Conservation (phyloP, 2,888 invertebrate genomes). For the Bellardia bayeri region DNA sequence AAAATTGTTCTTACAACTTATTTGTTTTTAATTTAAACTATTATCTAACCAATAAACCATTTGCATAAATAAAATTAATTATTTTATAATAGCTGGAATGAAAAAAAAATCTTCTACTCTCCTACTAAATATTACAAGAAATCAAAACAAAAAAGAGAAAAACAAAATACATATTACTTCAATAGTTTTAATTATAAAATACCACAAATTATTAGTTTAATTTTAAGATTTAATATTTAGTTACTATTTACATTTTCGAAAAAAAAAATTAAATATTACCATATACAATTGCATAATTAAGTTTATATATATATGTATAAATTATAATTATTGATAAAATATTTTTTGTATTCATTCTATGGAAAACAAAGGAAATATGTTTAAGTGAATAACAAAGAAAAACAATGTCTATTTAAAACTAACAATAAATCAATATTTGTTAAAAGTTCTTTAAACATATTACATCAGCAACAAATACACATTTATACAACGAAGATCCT, state of each 20-base stretch:
- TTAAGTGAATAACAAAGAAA: slow-evolving; percentile 30
- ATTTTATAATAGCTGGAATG: not conserved
- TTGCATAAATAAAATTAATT: slow-evolving; percentile 24
- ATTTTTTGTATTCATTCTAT: slow-evolving; percentile 33
- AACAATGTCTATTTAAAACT: not conserved
- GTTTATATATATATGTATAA: slow-evolving; percentile 9
- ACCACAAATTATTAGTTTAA: slow-evolving; percentile 56
- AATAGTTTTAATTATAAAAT: slow-evolving; percentile 52
- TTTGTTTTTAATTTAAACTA: slow-evolving; percentile 26
- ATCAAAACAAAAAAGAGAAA: not conserved
- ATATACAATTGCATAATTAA: slow-evolving; percentile 38
- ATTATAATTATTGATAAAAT: slow-evolving; percentile 17
- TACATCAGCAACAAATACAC: not conserved
- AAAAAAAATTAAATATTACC: slow-evolving; percentile 4
- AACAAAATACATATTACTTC: slow-evolving; percentile 31
- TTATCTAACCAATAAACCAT: not conserved
- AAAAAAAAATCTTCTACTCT: too few species aligned
- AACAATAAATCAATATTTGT: not conserved
- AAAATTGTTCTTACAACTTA: slow-evolving; percentile 1
- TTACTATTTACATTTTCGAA: slow-evolving; percentile 34
- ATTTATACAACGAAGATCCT: too few species aligned
- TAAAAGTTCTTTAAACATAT: not conserved
- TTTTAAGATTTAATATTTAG: slow-evolving; percentile 44
- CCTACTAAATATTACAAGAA: not conserved
- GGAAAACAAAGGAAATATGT: slow-evolving; percentile 9